phyloP scores from a whole-genome alignment of 2,113 vertebrate genomes.

The Meles meles region DNA sequence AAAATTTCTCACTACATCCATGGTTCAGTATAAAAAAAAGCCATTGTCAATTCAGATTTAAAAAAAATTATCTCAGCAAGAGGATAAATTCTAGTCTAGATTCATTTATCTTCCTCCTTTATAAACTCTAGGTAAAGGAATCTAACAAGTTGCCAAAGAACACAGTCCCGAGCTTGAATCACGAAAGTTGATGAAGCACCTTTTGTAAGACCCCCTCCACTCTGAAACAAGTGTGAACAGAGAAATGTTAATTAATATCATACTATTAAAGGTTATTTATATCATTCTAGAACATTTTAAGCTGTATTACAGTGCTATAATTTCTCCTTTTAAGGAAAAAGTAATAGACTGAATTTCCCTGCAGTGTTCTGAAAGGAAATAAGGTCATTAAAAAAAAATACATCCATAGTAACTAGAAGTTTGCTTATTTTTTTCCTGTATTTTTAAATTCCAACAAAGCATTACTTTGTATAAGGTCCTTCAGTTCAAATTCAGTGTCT shows the following conservation, averaged over 20 bases:
- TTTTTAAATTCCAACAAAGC: conserved; percentile 60
- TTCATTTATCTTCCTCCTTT: conserved; percentile 29
- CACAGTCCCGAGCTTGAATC: background rate
- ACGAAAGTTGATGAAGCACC: conserved; percentile 29
- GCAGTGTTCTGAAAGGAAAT: conserved; percentile 47
- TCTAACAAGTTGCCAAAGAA: background rate
- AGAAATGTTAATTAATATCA: background rate
- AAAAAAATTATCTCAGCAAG: conserved; percentile 3
- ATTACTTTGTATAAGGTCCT: conserved; percentile 49
- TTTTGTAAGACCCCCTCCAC: background rate
- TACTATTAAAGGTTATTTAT: background rate
- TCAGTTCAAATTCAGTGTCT: conserved; percentile 82
- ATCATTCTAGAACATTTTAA: background rate
- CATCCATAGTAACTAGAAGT: background rate
- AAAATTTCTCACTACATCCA: background rate
- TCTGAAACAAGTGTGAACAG: background rate
- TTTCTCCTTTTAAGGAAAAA: conserved; percentile 28
- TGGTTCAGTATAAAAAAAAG: conserved; percentile 34
- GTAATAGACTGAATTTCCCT: conserved; percentile 32
- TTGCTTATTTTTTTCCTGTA: conserved; percentile 27
- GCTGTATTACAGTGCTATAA: conserved; percentile 15
- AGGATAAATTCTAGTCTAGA: conserved; percentile 20
- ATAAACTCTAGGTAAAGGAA: background rate
- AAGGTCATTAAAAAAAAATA: background rate
- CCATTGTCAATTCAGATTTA: background rate